Evolutionary conservation across 2,888 invertebrate species (phyloP), one percentile per base, ranked within the genome.

Genomic region (Holacanthella duospinosa): DNA sequence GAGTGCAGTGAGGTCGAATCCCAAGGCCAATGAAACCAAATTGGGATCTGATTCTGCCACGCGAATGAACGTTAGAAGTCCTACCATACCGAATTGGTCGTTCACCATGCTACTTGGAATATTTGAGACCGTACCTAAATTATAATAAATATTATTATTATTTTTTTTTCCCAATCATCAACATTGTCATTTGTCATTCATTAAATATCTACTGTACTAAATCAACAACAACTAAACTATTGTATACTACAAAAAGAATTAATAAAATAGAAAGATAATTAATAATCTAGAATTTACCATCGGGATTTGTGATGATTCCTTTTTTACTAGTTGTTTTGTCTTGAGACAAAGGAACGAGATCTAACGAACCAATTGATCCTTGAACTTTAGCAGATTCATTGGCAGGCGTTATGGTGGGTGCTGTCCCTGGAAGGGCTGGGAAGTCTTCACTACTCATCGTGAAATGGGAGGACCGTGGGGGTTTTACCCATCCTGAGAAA

Each of bases 21-120:
- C 99, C 76, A 99, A 84, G 66, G 97, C 96, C 77, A 99, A 80
- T 65, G 94, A 92, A 72, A 96, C 94, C 76, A 99, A 83, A 79
- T 93, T 93, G 61, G 93, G 94, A 81, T 97, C 95, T 64, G 93
- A 89, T 80, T 99, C 97, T 68, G 96, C 94, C 70, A 95, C 94
- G 77, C 96, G 85, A 74, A 99, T 95, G 80, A 97, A 97, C 73
- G 97, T 94, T 79, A 99, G 82, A 74, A 99, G 84, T 57, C 99
- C 99, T 72, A 97, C 95, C 83, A 99, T 97, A 74, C 99, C 99
- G 79, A 95, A 99, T 82, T 99, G 99, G 81, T 99, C 99, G 75
- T 89, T 91, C 72, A 99, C 93, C 97, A 99, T 99, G 77, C 92
- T 92, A 73, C 87, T 86, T 68, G 99, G 99, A 82, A 99, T 97